Base-by-base conservation (phyloP, 2,113 vertebrate genomes). In the Centropus unirufus region DNA sequence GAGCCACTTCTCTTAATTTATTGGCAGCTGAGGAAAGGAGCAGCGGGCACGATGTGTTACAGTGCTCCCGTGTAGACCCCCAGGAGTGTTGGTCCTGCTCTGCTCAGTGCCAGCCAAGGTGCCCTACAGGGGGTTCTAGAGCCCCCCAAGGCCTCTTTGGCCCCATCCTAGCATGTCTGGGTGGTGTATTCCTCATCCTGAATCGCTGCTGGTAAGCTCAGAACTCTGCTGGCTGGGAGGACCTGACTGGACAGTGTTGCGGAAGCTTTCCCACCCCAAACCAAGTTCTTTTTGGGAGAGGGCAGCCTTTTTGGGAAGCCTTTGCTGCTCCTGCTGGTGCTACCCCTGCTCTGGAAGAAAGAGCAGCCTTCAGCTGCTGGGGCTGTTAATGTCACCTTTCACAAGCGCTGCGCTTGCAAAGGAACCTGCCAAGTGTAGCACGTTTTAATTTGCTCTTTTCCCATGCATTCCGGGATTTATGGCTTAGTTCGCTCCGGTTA, bases 361-460 rank as follows among this genome's bases (percentile, higher is more conserved):
- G 52, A 51, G 22, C 79, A 76, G 75, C 83, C n/a, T 26, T 39
- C 34, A 63, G 69, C 93, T 87, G 77, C 69, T 14, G 3, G 73
- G 57, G 36, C 77, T 1, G 11, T 91, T 46, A 42, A 23, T 29
- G 78, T 63, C 78, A 23, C 94, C 81, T 27, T 64, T 68, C 69
- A 17, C 26, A 2, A 66, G 78, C 2, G 3, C 58, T 20, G 1
- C 0, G 6, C 90, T 85, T 14, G 6, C 67, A 12, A 13, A 27
- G 78, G 68, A 36, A 72, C 73, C 93, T 95, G 95, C 94, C 95
- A 97, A 97, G 89, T 92, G 29, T 91, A 11, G 79, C 96, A 93
- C 91, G 0, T 91, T 83, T 95, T 95, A 77, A 92, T 94, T 90
- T 66, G 95, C 79, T 83, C 34, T 72, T 94, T 96, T 93, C 94